These are phyloP conservation scores for Archilochus colubris DNA, from an alignment of 2,113 vertebrate species.

Conservation along the genomic window DNA sequence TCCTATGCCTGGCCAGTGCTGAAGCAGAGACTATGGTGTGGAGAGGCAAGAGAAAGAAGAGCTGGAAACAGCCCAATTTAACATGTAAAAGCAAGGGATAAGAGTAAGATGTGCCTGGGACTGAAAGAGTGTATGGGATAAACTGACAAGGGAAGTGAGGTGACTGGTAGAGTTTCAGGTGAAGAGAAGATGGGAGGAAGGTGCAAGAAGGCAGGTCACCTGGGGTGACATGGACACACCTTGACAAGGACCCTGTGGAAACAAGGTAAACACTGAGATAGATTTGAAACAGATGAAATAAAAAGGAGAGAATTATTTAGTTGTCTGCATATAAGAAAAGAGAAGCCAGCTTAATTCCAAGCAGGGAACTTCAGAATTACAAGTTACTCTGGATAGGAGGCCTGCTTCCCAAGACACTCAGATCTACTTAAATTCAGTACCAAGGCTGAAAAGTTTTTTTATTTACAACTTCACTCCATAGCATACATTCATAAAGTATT, in stretches of 20 bases:
- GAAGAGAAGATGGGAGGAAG: neutral
- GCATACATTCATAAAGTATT: neutral
- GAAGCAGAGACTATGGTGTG: accelerated
- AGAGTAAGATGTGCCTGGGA: neutral
- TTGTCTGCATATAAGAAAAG: neutral
- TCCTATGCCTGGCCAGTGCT: neutral
- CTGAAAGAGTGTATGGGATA: accelerated
- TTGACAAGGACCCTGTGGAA: neutral
- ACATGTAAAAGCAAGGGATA: neutral
- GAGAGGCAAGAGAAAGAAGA: neutral
- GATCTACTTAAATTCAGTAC: neutral
- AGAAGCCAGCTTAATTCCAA: neutral
- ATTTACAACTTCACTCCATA: neutral
- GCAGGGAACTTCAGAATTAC: neutral
- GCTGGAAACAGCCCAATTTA: neutral
- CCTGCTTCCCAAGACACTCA: neutral
- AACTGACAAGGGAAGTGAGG: neutral
- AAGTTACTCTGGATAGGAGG: neutral
- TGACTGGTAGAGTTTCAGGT: neutral
- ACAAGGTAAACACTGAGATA: neutral
- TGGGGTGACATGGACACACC: too few species aligned
- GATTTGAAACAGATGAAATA: neutral
- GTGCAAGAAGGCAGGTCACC: neutral
- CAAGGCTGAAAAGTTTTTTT: neutral
- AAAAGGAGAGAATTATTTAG: neutral